A percentile compares a stretch with the other conserved stretches of the same genome.
Evolutionary conservation across 2,888 invertebrate species (phyloP).

Genomic region (Calameuta idolon): DNA sequence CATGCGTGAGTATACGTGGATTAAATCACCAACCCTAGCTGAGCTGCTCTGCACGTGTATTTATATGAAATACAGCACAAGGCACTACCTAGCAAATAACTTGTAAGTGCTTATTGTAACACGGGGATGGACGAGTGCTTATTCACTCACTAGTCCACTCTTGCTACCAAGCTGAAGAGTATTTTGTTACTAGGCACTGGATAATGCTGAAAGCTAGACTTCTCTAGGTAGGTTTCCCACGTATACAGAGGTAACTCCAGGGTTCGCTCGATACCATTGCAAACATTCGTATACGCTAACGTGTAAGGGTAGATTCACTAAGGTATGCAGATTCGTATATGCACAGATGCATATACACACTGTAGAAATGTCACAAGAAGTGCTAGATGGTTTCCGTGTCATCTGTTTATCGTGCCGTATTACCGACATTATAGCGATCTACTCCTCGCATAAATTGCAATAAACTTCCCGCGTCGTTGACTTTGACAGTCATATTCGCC

Average conservation of each 20-base stretch:
- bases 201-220: constrained; percentile 38
- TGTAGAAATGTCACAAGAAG: background rate
- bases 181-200: constrained; percentile 44
- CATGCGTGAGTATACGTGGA: background rate
- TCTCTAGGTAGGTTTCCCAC: constrained; percentile 9
- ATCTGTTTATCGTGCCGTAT: constrained; percentile 8
- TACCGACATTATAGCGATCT: background rate
- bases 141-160: background rate
- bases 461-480: background rate
- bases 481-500: constrained; percentile 11
- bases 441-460: background rate
- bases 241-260: constrained; percentile 2
- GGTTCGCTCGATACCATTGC: background rate
- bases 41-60: background rate
- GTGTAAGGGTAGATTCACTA: background rate
- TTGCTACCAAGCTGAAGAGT: constrained; percentile 19
- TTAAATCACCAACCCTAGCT: background rate
- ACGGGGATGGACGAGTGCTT: background rate
- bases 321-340: background rate
- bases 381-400: constrained; percentile 8
- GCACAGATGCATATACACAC: background rate
- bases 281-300: background rate
- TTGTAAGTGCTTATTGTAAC: background rate
- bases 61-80: background rate
- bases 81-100: background rate